Base-by-base conservation (phyloP, 1,140 invertebrate species). In the Philotrypesis tridentata region DNA sequence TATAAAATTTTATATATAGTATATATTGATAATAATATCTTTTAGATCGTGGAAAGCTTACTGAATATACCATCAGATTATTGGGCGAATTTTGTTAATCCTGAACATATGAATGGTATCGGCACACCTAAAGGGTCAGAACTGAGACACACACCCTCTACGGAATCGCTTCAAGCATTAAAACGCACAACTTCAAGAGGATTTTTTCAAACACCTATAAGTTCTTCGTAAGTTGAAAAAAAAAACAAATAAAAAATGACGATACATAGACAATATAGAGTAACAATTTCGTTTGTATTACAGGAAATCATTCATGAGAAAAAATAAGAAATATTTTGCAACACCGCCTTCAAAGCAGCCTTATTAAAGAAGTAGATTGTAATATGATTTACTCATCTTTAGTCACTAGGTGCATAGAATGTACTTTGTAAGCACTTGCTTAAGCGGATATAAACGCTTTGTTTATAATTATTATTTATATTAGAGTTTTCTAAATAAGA, bases 41-140 rank as follows among this genome's bases (percentile, higher is more conserved):
- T 83, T 87, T 88, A 95, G 93, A 94, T 95, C 23, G 94, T 96
- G 89, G 94, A 95, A 84, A 91, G 91, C 77, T 87, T 96, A 31
- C 88, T 96, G 29, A 93, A 93, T 83, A 92, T 96, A 55, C 93
- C 95, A 0, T 90, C 91, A 0, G 94, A 95, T 85, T 96, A 94
- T 87, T 96, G 95, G 95, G 91, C 90, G 12, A 91, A 92, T 80
- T 94, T 94, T 85, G 90, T 95, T 0, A 93, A 93, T 87, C 87
- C 87, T 0, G 85, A 89, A 33, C 85, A 85, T 21, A 76, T 86
- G 27, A 87, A 85, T 74, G 78, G 71, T 12, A 85, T 89, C 77
- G 85, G 85, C n/a, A 90, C 88, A 25, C 89, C 88, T 61, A 90
- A 87, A 85, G 88, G 85, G 2, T 83, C 85, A 8, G 87, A 90